Conservation (phyloP, 2,888 invertebrate species). For the Apamea epomidion region DNA sequence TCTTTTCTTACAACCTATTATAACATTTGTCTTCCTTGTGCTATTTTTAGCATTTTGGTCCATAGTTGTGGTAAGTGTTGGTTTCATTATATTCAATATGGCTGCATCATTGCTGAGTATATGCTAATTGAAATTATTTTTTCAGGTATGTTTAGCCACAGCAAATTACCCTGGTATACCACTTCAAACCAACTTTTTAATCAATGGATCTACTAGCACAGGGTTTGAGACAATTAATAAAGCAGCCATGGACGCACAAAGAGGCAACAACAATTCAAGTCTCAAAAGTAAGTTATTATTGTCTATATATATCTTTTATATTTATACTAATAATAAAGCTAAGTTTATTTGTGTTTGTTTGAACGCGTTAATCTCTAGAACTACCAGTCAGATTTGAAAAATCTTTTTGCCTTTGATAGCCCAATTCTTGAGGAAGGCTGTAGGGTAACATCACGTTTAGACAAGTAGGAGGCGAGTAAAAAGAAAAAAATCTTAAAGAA, state of each 20-base stretch:
- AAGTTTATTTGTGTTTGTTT: not conserved
- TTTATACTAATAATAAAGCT: no score
- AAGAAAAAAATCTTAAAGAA: no score
- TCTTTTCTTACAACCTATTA: conserved; percentile 95
- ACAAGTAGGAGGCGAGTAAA: no score
- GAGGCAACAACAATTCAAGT: conserved; percentile 71
- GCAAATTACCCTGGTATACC: conserved; percentile 93
- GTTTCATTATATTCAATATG: conserved; percentile 42
- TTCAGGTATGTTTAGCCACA: conserved; percentile 94
- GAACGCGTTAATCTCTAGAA: not conserved
- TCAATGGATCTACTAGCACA: conserved; percentile 79
- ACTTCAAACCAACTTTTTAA: conserved; percentile 83
- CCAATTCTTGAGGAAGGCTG: not conserved
- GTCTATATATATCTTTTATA: not conserved
- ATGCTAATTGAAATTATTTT: not conserved
- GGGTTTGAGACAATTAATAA: conserved; percentile 73
- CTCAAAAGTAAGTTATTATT: conserved; percentile 77
- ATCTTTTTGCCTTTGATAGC: not conserved
- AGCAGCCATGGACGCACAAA: conserved; percentile 77
- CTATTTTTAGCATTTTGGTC: conserved; percentile 97
- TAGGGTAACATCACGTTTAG: no score
- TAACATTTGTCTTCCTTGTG: conserved; percentile 95
- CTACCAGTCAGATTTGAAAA: no score
- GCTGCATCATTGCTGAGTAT: not conserved
- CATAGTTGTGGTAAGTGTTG: conserved; percentile 93